Conservation (phyloP, 1,140 invertebrate genomes). For the Tyrophagus putrescentiae region DNA sequence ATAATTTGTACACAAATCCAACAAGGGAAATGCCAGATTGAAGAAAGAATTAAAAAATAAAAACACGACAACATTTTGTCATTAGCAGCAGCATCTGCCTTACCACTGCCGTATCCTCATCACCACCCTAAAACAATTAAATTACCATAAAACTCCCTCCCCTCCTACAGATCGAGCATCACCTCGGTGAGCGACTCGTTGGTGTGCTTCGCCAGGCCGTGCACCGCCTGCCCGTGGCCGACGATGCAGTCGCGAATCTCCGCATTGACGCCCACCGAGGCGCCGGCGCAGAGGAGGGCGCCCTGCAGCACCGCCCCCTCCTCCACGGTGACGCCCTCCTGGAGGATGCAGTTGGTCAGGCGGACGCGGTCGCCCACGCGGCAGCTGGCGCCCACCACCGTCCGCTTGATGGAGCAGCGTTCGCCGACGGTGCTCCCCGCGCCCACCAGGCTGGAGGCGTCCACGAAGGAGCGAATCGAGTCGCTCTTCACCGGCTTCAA, state of each 20-base stretch:
- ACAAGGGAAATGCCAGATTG: too few relatives aligned
- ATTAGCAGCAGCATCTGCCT: too few relatives aligned
- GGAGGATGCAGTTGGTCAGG: conserved; percentile 61
- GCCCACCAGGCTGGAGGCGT: conserved; percentile 57
- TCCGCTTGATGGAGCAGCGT: conserved; percentile 63
- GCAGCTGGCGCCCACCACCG: conserved; percentile 57
- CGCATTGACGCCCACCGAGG: conserved; percentile 45
- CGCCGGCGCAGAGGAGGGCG: conserved; percentile 53
- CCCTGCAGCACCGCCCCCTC: conserved; percentile 56
- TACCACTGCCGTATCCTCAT: too few relatives aligned
- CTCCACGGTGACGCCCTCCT: conserved; percentile 66
- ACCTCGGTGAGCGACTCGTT: too few relatives aligned
- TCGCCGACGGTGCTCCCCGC: conserved; percentile 54
- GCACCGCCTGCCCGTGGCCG: conserved; percentile 29
- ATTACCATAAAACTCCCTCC: too few relatives aligned
- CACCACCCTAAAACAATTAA: too few relatives aligned
- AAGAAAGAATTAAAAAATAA: too few relatives aligned
- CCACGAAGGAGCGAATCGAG: conserved; percentile 30
- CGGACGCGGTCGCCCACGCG: conserved; percentile 59
- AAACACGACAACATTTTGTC: too few relatives aligned
- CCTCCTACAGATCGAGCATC: too few relatives aligned
- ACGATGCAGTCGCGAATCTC: conserved; percentile 57
- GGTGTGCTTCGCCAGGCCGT: conserved; percentile 19
- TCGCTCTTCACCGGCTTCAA: neutral
- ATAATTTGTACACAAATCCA: too few relatives aligned